Base-by-base conservation (phyloP, 2,888 invertebrate genomes). In the Digitonthophagus gazella region DNA sequence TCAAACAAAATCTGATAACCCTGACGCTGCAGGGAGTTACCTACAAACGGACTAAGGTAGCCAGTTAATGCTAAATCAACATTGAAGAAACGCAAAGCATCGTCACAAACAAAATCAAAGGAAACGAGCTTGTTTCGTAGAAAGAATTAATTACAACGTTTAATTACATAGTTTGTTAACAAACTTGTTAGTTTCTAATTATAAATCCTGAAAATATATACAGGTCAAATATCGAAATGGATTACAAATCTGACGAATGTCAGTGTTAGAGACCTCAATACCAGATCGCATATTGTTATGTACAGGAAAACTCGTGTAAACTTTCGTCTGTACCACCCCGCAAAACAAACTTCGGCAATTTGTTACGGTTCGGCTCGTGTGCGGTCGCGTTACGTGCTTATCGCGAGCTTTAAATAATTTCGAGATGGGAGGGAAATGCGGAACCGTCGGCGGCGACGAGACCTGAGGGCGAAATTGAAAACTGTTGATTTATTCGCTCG, bases 371-470 rank as follows among this genome's bases (percentile, higher is more conserved):
- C 61, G 19, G 57, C 6, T 14, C 57, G 57, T n/a, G 15, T 16
- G 57, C n/a, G 14, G 61, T 19, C 61, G 18, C 20, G 16, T 19
- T 61, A 61, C 61, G 61, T 61, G 61, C 61, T 61, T 61, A 61
- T 61, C 61, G 61, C 28, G 61, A 20, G 61, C 61, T 61, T 61
- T 61, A 61, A 61, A 61, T 61, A 61, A 61, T 61, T 61, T 61
- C 61, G 28, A 19, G 61, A 61, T 61, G 61, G 57, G 28, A 44
- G 61, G 61, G 20, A 61, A 61, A 61, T 61, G 18, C 61, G 61
- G 18, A 61, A 61, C 61, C 61, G 18, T 20, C 61, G 61, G 61
- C 16, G 57, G 57, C 57, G 57, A 44, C 28, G 28, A 44, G 28
- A 16, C 61, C 19, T 20, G 19, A 18, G 61, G 61, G 61, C 61